phyloP scores from a whole-genome alignment of 2,888 invertebrate species.

The Adelphocoris suturalis region DNA sequence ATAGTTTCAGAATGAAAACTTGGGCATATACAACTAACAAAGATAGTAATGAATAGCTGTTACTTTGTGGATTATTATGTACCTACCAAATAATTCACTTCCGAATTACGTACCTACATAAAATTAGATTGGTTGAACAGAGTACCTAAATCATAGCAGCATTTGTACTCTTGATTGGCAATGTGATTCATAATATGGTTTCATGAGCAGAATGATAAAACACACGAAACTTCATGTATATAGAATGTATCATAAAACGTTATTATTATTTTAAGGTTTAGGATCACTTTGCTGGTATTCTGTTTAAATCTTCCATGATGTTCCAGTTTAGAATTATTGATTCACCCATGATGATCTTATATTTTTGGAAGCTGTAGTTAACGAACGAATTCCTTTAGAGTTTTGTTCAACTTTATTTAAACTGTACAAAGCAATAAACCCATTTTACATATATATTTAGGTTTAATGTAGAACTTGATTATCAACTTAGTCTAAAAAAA shows the following conservation, averaged over 20 bases:
- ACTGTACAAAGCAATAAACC: conserved; percentile 64
- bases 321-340: conserved; percentile 48
- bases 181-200: conserved; percentile 54
- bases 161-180: conserved; percentile 27
- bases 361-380: conserved; percentile 22
- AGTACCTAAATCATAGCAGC: background rate
- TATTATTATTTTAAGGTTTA: conserved; percentile 25
- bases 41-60: background rate
- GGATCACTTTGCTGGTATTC: conserved; percentile 22
- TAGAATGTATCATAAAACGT: conserved; percentile 51
- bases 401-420: conserved; percentile 8
- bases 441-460: conserved; percentile 58
- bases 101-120: background rate
- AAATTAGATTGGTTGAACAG: background rate
- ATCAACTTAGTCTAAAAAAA: conserved; percentile 60
- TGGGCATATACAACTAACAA: background rate
- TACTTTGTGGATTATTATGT: background rate
- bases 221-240: conserved; percentile 28
- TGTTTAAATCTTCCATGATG: conserved; percentile 52
- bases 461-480: conserved; percentile 66
- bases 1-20: background rate
- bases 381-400: background rate
- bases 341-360: conserved; percentile 41
- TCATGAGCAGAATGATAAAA: conserved; percentile 41
- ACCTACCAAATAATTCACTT: background rate